Evolutionary conservation across 2,113 vertebrate genomes (phyloP).

Genomic region (Sarotherodon lohbergeri): DNA sequence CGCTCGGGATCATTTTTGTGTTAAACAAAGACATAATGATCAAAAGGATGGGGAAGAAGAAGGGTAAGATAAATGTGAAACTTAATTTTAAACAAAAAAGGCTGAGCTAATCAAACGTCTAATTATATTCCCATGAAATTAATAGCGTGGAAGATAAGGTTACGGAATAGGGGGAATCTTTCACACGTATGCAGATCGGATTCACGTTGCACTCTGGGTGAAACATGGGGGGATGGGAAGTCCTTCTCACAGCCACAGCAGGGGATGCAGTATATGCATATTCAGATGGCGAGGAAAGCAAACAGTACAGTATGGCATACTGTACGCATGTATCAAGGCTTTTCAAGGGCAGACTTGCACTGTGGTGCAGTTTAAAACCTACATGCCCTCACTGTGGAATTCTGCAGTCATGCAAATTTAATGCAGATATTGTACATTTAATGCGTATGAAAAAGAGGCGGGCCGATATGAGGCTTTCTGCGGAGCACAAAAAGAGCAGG

Average conservation of each 20-base stretch:
- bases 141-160: conserved; percentile 19
- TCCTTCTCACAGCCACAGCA: conserved; percentile 28
- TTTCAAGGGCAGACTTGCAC: conserved; percentile 31
- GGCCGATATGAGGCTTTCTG: neutral
- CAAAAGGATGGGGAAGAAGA: neutral
- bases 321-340: neutral
- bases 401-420: neutral
- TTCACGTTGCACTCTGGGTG: conserved; percentile 22
- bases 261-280: conserved; percentile 34
- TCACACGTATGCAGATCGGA: conserved; percentile 23
- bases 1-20: neutral
- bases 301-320: conserved; percentile 32
- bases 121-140: conserved; percentile 35
- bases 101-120: conserved; percentile 30
- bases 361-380: neutral
- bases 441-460: neutral
- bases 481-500: neutral
- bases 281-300: neutral
- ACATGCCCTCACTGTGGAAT: neutral
- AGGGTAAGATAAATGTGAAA: neutral
- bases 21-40: conserved; percentile 2
- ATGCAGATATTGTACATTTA: neutral
- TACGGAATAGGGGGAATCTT: conserved; percentile 18
- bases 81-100: conserved; percentile 1
- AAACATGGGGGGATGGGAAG: conserved; percentile 53